Base-by-base conservation (phyloP, 2,113 vertebrate species). In the Caracal caracal region DNA sequence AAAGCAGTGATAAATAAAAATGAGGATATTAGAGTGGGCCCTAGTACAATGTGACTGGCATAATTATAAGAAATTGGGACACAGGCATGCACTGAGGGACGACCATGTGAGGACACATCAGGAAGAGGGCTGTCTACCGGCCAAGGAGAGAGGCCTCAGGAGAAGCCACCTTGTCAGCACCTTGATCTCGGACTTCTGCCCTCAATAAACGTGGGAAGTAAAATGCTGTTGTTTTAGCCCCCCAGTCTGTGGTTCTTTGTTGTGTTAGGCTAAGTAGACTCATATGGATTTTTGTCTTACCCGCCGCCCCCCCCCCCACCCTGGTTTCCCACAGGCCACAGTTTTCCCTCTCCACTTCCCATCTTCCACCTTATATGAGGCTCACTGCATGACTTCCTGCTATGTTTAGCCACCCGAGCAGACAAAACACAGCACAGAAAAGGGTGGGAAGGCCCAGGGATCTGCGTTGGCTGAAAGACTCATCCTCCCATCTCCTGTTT, bases 311-410 rank as follows among this genome's bases (percentile, higher is more conserved):
- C 56, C 10, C 10, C 35, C n/a, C 22, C 68, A 7, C 35, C 9
- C 35, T 1, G n/a, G 19, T 1, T 6, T 6, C 15, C 26, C 13
- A 6, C 0, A 0, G 20, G 53, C 66, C 49, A 35, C 1, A 10
- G 83, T 84, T 85, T 73, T 26, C 37, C 2, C 47, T 47, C 26
- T 4, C 30, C 35, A 26, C 33, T 79, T 84, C 63, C 43, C 43
- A 4, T n/a, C 59, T 30, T 65, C 61, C 37, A 49, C 84, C 56
- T 81, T 16, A 28, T 9, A 33, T 51, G 37, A 33, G 93, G 70
- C 22, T 73, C 53, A 24, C 43, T 16, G 0, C 0, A 28, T 78
- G 70, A 79, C 68, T 79, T 70, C 40, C 65, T 59, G 49, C 35
- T 43, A 37, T 15, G 56, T 30, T 49, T 15, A 73, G 85, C 49